phyloP scores from a whole-genome alignment of 2,888 invertebrate genomes.

The Lasioglossum lativentre region DNA sequence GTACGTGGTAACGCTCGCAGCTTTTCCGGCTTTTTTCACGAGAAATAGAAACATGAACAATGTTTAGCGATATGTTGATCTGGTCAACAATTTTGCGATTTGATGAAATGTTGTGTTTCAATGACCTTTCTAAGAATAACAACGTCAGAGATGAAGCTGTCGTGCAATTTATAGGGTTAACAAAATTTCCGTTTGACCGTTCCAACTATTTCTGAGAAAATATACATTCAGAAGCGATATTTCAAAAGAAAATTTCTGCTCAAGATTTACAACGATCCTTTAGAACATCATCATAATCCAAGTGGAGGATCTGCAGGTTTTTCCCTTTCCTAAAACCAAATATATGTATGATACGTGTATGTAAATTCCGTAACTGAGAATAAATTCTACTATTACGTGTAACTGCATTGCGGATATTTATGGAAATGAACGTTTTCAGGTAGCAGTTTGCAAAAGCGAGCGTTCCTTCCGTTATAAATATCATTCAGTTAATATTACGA shows the following conservation, averaged over 20 bases:
- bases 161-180: background rate
- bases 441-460: background rate
- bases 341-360: background rate
- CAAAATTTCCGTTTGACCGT: background rate
- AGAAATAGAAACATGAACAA: background rate
- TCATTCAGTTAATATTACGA: background rate
- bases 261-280: background rate
- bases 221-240: background rate
- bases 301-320: background rate
- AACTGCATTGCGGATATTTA: background rate
- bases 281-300: background rate
- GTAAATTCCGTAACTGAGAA: background rate
- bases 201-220: background rate
- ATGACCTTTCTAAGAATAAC: background rate
- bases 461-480: background rate
- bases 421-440: constrained; percentile 2
- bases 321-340: background rate
- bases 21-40: background rate
- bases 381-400: background rate
- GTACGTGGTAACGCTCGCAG: background rate
- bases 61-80: background rate
- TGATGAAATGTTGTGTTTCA: background rate
- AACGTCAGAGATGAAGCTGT: too few species aligned
- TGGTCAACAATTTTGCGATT: too few species aligned
- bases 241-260: background rate